phyloP scores from a whole-genome alignment of 2,797 vertebrate species.

The Caiman crocodilus region DNA sequence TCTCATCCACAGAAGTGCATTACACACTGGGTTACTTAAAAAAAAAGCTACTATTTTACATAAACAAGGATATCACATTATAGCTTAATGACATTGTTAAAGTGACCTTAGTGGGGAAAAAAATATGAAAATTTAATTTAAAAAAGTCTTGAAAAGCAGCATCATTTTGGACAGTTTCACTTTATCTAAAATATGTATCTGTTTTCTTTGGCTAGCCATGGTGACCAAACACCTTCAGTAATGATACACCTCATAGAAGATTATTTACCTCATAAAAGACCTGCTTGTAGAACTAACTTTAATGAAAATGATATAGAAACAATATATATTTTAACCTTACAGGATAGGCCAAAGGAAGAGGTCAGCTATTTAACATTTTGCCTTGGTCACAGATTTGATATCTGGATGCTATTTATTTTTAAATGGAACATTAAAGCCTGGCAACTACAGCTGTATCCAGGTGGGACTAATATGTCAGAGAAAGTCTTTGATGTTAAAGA shows the following conservation, averaged over 20 bases:
- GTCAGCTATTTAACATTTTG: background rate
- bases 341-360: background rate
- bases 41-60: background rate
- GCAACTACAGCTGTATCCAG: background rate
- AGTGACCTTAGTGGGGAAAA: background rate
- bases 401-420: background rate
- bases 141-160: background rate
- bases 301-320: background rate
- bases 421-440: background rate
- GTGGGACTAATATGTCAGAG: background rate
- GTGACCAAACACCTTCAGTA: background rate
- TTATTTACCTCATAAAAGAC: background rate
- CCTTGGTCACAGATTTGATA: background rate
- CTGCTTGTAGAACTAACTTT: background rate
- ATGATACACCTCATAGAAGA: background rate
- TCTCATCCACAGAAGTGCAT: background rate
- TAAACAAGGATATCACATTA: rapidly evolving
- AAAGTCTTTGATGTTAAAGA: background rate
- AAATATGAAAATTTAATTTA: background rate
- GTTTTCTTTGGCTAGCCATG: background rate
- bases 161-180: background rate
- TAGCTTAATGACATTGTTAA: background rate
- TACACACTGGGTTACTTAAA: background rate
- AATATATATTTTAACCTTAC: background rate
- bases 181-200: background rate